These are phyloP conservation scores for Triops longicaudatus DNA, from an alignment of 1,140 invertebrate genomes.

Conservation along the genomic window DNA sequence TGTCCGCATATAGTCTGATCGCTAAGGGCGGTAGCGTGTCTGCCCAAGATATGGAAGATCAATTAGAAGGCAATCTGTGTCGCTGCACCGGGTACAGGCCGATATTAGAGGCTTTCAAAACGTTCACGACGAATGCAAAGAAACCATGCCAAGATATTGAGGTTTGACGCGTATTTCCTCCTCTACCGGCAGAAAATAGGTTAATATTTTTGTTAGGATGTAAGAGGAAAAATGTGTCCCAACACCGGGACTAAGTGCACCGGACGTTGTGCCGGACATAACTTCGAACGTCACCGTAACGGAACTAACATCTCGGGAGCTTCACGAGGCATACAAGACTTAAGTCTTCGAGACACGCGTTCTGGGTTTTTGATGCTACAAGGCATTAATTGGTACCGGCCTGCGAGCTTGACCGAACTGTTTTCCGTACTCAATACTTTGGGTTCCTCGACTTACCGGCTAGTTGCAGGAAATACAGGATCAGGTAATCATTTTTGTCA, in stretches of 20 bases:
- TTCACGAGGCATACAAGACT: constrained; percentile 14
- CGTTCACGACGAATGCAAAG: constrained; percentile 62
- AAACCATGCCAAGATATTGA: constrained; percentile 33
- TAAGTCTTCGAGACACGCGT: constrained; percentile 24
- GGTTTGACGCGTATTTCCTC: neutral
- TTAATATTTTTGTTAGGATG: neutral
- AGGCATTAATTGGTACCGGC: constrained; percentile 28
- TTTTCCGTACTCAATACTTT: constrained; percentile 42
- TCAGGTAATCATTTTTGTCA: constrained; percentile 44
- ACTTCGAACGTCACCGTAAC: constrained; percentile 35
- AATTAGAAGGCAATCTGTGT: constrained; percentile 64
- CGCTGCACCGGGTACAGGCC: constrained; percentile 83
- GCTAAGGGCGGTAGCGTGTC: neutral
- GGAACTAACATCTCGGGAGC: neutral
- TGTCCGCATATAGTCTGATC: neutral
- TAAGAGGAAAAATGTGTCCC: neutral
- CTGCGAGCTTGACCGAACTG: constrained; percentile 19
- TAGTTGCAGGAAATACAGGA: constrained; percentile 59
- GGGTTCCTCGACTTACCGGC: constrained; percentile 44
- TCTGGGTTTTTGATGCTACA: neutral
- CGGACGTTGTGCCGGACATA: neutral
- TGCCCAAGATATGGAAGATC: neutral
- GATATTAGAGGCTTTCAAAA: constrained; percentile 78
- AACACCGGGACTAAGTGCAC: neutral
- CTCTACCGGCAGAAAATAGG: neutral